A percentile compares a stretch with the other conserved stretches of the same genome.
Conservation (phyloP, 64 coral and sea anemone genomes). For the Trachythela sp. region DNA sequence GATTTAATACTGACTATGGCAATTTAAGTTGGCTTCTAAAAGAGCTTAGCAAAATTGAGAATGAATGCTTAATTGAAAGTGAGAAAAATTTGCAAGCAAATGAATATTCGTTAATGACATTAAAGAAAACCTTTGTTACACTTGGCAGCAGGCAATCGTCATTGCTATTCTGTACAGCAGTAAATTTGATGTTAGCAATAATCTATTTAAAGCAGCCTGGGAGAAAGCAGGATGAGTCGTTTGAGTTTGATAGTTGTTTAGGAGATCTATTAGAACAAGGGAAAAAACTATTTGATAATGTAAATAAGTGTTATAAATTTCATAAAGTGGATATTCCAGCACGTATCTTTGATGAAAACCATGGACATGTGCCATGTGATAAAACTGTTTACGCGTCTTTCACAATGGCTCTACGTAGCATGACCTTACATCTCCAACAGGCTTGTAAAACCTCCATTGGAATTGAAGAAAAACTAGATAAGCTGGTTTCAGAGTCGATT, state of each 20-base stretch:
- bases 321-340: not conserved
- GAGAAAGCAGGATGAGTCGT: not conserved
- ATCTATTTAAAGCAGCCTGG: not conserved
- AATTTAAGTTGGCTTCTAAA: not conserved
- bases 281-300: not conserved
- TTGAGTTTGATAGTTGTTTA: not conserved
- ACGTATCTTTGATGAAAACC: not conserved
- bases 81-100: not conserved
- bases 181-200: not conserved
- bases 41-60: not conserved
- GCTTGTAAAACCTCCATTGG: not conserved
- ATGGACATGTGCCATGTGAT: not conserved
- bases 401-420: not conserved
- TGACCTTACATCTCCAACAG: not conserved
- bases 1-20: not conserved
- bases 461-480: not conserved
- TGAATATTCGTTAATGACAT: not conserved
- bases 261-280: not conserved
- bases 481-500: not conserved
- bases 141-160: not conserved
- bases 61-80: not conserved
- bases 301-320: not conserved
- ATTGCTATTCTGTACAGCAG: not conserved
- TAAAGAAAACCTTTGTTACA: not conserved
- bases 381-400: not conserved